Evolutionary conservation across 2,888 invertebrate genomes (phyloP), one percentile per base, ranked within the genome.

Genomic region (Macrophya alboannulata): DNA sequence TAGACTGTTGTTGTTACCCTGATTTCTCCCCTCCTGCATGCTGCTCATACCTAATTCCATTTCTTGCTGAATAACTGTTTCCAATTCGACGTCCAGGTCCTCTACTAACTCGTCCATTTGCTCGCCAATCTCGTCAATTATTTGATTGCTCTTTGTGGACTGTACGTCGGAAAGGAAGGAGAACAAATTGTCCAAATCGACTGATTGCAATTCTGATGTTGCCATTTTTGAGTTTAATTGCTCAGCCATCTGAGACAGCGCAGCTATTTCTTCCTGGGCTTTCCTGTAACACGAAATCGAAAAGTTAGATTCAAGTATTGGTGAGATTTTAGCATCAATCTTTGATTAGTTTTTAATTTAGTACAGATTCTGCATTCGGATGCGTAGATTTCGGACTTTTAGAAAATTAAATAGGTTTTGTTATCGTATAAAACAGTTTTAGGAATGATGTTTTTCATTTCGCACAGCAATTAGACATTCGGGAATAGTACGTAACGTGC

Each of bases 121-220:
- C 90, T 97, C 97, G 0, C 97, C 97, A 68, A 98, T 97, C 94
- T 98, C 97, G 17, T 97, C 97, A 84, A 98, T 96, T 25, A 96
- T 94, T 77, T 96, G 95, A 88, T 96, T 96, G 88, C 95, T 95
- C 90, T 95, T 95, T 17, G 94, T 95, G 91, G 93, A 95, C 74
- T 94, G 94, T 91, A 94, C 94, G 89, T 98, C 98, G 0, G 97
- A 97, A 37, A 98, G 94, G 94, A 98, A 98, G 86, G 98, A 98
- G 94, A 98, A 98, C 90, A 98, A 94, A 93, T 98, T 98, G 93
- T 98, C 98, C 90, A 98, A 94, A 92, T 98, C 98, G 0, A 98
- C 97, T 0, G 97, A 97, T 90, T 97, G 97, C 10, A 96, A 88
- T 90, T 94, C 92, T 86, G 94, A 87, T 82, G 92, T 93, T 4